phyloP scores from a whole-genome alignment of 2,113 vertebrate species.

The Piaya cayana region DNA sequence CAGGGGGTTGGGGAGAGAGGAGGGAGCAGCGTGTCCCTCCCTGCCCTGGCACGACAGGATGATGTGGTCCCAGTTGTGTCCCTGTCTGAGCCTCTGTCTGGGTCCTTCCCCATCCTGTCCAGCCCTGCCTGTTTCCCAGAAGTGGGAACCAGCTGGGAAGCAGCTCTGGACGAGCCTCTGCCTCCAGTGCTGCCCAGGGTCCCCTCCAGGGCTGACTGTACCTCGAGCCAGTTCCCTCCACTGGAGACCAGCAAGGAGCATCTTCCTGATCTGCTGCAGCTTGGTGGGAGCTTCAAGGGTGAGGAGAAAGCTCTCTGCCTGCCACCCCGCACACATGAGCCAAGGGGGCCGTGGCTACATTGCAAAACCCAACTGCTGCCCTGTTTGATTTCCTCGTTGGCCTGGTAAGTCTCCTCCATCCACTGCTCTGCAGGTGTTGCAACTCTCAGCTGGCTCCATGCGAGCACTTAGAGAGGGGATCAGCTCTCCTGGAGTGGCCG shows the following conservation, averaged over 20 bases:
- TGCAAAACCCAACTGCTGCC: neutral
- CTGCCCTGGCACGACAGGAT: neutral
- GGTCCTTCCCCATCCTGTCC: neutral
- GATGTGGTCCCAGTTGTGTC: rapidly evolving
- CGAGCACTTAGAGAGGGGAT: rapidly evolving
- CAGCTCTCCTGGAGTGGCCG: rapidly evolving
- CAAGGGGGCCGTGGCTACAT: rapidly evolving
- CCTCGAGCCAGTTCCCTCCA: neutral
- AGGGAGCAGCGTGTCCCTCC: neutral
- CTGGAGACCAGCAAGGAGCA: neutral
- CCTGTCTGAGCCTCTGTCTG: neutral
- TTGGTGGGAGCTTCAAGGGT: neutral
- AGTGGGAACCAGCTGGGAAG: neutral
- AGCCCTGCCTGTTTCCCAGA: neutral
- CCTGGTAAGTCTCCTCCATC: neutral
- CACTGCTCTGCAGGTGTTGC: rapidly evolving
- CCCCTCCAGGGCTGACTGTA: no score
- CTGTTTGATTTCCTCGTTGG: neutral
- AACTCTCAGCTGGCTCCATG: rapidly evolving
- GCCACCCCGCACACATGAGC: neutral
- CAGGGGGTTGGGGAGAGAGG: rapidly evolving
- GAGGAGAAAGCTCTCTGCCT: rapidly evolving
- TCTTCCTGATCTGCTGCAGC: neutral
- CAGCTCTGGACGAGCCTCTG: neutral
- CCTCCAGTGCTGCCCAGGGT: neutral